phyloP scores from a whole-genome alignment of 1,140 invertebrate species.

The Drosophila murphyi region DNA sequence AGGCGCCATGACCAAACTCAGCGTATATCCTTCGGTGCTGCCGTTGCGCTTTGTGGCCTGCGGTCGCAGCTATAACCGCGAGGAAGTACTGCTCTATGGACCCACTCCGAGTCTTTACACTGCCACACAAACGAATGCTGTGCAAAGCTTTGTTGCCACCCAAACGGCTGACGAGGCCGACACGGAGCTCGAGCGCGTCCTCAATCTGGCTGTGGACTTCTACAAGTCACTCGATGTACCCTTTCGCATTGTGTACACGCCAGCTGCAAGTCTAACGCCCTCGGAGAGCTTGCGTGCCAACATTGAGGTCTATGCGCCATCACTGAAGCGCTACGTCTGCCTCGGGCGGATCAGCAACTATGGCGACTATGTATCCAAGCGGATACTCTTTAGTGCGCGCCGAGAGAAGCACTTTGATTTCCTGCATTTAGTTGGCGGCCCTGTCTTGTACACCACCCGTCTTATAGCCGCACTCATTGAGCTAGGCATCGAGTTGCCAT shows the following conservation, averaged over 20 bases:
- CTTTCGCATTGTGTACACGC: slow-evolving; percentile 86
- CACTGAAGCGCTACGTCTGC: slow-evolving; percentile 86
- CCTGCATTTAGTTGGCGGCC: slow-evolving; percentile 86
- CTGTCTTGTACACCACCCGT: slow-evolving; percentile 86
- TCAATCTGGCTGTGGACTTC: slow-evolving; percentile 84
- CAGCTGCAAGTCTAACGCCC: slow-evolving; percentile 85
- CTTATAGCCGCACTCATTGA: slow-evolving; percentile 87
- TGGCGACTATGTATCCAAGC: slow-evolving; percentile 88
- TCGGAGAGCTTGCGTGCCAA: slow-evolving; percentile 86
- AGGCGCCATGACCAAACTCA: slow-evolving; percentile 86
- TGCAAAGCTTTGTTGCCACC: slow-evolving; percentile 85
- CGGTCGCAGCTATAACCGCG: slow-evolving; percentile 87
- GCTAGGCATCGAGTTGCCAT: slow-evolving; percentile 76
- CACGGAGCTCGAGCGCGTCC: slow-evolving; percentile 84
- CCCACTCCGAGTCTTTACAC: slow-evolving; percentile 85
- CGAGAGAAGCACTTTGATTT: slow-evolving; percentile 85
- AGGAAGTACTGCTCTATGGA: slow-evolving; percentile 42
- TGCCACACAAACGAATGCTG: slow-evolving; percentile 86
- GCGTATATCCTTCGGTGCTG: slow-evolving; percentile 85
- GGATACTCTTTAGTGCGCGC: slow-evolving; percentile 86
- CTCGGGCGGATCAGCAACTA: slow-evolving; percentile 87
- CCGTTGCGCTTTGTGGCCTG: slow-evolving; percentile 86
- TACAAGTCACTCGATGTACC: slow-evolving; percentile 86
- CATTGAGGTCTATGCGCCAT: slow-evolving; percentile 87
- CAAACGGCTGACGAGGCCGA: slow-evolving; percentile 79